Percentiles rank a stretch among this genome's conserved stretches.
phyloP scores from a whole-genome alignment of 2,113 vertebrate species.

The Fregetta grallaria region DNA sequence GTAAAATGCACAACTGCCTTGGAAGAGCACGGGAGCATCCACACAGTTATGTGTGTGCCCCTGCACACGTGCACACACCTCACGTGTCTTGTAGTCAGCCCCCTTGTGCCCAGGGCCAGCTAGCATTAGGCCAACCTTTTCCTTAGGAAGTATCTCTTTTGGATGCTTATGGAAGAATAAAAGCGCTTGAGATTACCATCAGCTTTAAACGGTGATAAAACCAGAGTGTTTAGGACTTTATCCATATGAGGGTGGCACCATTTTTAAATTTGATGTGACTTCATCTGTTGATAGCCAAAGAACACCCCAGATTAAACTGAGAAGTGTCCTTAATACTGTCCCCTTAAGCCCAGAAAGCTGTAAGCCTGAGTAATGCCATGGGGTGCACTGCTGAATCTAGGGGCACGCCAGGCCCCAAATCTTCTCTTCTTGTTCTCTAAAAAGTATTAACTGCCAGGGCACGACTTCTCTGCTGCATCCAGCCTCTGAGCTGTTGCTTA shows the following conservation, averaged over 20 bases:
- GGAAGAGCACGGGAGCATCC: background rate
- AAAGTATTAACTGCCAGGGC: background rate
- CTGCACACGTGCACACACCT: rapidly evolving
- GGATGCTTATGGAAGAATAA: background rate
- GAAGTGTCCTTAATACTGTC: background rate
- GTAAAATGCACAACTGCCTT: rapidly evolving
- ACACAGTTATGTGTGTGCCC: background rate
- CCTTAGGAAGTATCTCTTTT: background rate
- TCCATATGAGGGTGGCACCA: background rate
- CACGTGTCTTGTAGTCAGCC: too few relatives aligned
- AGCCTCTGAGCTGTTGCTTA: background rate
- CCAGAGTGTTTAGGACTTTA: background rate
- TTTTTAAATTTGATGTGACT: background rate
- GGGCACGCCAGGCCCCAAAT: background rate
- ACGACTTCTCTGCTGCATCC: background rate
- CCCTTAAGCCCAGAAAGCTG: background rate
- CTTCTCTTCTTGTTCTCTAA: background rate
- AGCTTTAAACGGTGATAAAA: background rate
- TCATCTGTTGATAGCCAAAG: background rate
- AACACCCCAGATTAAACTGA: background rate
- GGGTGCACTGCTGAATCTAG: background rate
- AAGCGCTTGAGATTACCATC: background rate
- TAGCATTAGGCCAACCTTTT: background rate
- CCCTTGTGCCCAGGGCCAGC: background rate
- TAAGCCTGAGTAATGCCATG: background rate